phyloP scores from a whole-genome alignment of 2,113 vertebrate species.

The Chamaea fasciata region DNA sequence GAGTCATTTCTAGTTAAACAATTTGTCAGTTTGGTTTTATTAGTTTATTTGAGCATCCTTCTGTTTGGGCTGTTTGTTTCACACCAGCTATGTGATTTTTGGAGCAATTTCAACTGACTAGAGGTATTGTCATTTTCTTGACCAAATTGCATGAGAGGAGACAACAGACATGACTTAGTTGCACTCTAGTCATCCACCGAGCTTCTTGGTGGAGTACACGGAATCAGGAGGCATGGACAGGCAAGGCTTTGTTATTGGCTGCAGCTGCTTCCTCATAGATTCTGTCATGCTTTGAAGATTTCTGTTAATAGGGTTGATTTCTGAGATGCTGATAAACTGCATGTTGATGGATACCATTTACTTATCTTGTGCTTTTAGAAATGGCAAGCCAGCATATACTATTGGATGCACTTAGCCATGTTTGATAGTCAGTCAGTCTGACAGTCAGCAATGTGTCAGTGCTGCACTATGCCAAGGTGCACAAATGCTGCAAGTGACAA shows the following conservation, averaged over 20 bases:
- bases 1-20: background rate
- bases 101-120: slow-evolving; percentile 10
- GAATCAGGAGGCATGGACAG: background rate
- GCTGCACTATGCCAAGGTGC: background rate
- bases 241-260: background rate
- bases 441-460: slow-evolving; percentile 5
- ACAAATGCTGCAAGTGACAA: slow-evolving; percentile 6
- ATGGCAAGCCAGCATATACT: background rate
- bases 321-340: background rate
- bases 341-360: slow-evolving; percentile 24
- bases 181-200: background rate
- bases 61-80: slow-evolving; percentile 19
- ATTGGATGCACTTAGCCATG: slow-evolving; percentile 1
- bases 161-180: background rate
- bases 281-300: slow-evolving; percentile 17
- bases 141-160: background rate
- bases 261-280: background rate
- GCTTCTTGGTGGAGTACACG: background rate
- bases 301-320: slow-evolving; percentile 18
- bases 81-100: slow-evolving; percentile 6
- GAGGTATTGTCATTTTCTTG: slow-evolving; percentile 5
- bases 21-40: background rate
- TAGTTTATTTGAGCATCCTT: slow-evolving; percentile 21
- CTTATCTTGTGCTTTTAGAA: background rate
- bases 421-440: slow-evolving; percentile 4